These are phyloP conservation scores for Oryzias sinensis DNA, from an alignment of 2,797 vertebrate genomes.

Conservation along the genomic window DNA sequence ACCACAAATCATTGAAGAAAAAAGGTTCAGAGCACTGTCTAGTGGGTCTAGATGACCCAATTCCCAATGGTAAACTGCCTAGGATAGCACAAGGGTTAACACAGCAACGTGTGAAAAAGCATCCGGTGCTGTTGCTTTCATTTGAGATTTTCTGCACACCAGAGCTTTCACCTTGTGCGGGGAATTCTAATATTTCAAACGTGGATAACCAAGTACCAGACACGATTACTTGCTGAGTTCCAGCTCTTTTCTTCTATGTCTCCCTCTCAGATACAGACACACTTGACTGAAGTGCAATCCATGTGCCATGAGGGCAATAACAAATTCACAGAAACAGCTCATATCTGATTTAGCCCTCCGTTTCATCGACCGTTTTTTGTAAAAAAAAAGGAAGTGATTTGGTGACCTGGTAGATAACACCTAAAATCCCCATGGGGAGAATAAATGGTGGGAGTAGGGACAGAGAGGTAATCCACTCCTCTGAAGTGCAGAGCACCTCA, in stretches of 20 bases:
- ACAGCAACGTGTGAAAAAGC: no score
- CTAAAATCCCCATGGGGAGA: conserved; percentile 47
- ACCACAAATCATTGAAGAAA: no score
- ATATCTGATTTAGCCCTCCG: conserved; percentile 31
- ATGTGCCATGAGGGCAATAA: conserved; percentile 13
- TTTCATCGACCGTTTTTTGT: conserved; percentile 21
- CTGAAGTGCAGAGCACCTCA: conserved; percentile 64
- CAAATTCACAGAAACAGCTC: conserved; percentile 26
- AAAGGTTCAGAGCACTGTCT: no score
- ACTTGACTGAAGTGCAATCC: conserved; percentile 21
- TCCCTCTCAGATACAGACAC: conserved; percentile 6
- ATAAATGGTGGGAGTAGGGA: conserved; percentile 43
- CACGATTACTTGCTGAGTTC: not conserved
- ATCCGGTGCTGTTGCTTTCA: no score
- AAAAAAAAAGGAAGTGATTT: conserved; percentile 37
- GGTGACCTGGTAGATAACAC: conserved; percentile 43
- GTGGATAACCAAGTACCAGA: no score
- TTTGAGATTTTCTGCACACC: no score
- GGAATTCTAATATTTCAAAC: no score
- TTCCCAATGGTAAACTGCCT: no score
- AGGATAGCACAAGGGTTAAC: no score
- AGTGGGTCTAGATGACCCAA: no score
- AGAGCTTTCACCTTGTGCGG: no score
- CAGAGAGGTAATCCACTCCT: conserved; percentile 60
- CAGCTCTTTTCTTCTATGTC: conserved; percentile 16